Base-by-base conservation (phyloP, 2,888 invertebrate genomes). In the Orchestes rusci region DNA sequence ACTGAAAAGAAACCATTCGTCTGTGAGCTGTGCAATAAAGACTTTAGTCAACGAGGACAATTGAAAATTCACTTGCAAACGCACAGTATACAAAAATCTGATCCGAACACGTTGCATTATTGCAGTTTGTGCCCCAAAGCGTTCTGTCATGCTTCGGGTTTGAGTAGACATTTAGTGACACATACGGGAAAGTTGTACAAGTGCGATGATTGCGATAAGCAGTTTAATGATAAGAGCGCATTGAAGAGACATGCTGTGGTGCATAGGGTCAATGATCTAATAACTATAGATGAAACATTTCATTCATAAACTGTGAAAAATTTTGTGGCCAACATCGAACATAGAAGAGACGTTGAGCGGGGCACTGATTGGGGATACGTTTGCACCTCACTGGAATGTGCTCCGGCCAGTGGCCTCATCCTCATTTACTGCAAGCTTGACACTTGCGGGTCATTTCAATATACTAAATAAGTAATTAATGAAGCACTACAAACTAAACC, bases 1-100 rank as follows among this genome's bases (percentile, higher is more conserved):
- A 72, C 74, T 0, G 74, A 75, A 16, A 71, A 73, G 38, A 81
- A 80, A 46, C 84, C 84, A 5, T 79, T 77, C 68, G 71, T 72
- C 52, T 86, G 86, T 60, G 64, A 71, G 1, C 66, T 69, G 50
- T 86, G 86, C 58, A 70, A 73, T 1, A 80, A 79, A 60, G 76
- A 80, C 48, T 86, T 83, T 66, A 81, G 83, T 0, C 85, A 85
- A 64, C 80, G 82, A 43, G 77, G 79, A 54, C 77, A 82, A 35
- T 68, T 86, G 13, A 67, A 69, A 13, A 71, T 77, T 18, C 86
- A 86, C 63, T 73, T 76, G 59, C 67, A 75, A 2, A 69, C 73
- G 19, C 80, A 80, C 59, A 72, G 76, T 29, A n/a, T n/a, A n/a
- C n/a, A n/a, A n/a, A 65, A 72, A 47, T 68, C 77, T 56, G 69